Percentiles rank a stretch among this genome's conserved stretches.
These are phyloP conservation scores for Chironomus riparius DNA, from an alignment of 2,888 invertebrate species.

Conservation along the genomic window DNA sequence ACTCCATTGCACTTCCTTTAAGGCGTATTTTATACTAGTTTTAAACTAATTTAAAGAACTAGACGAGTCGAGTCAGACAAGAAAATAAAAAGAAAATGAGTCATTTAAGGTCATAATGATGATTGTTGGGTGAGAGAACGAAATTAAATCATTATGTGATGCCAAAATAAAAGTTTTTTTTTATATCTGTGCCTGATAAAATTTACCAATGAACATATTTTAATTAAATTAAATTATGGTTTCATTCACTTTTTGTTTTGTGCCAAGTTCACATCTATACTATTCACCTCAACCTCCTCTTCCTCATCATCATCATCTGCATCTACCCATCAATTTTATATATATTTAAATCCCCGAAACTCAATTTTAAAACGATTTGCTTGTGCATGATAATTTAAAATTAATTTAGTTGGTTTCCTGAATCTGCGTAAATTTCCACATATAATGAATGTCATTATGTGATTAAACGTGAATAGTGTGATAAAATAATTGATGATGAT, in stretches of 20 bases:
- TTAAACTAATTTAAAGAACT: background rate
- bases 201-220: constrained; percentile 2
- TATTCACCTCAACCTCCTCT: background rate
- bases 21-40: background rate
- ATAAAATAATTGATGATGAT: constrained; percentile 20
- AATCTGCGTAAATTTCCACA: background rate
- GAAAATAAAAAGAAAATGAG: background rate
- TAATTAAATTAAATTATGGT: background rate
- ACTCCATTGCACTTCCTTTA: no score
- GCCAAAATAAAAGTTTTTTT: background rate
- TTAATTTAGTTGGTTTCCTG: constrained; percentile 13
- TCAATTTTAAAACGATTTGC: constrained; percentile 19
- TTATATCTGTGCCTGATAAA: background rate
- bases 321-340: background rate
- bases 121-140: background rate
- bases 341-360: background rate
- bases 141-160: constrained; percentile 13
- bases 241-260: background rate
- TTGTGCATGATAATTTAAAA: constrained; percentile 19
- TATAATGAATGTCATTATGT: constrained; percentile 20
- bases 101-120: constrained; percentile 17
- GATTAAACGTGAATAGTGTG: constrained; percentile 17
- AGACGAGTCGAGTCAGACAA: background rate
- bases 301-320: no score
- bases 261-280: no score